Percentiles rank a stretch among this genome's conserved stretches.
These are phyloP conservation scores for Aphelocoma californica DNA, from an alignment of 2,797 vertebrate genomes.

Conservation along the genomic window DNA sequence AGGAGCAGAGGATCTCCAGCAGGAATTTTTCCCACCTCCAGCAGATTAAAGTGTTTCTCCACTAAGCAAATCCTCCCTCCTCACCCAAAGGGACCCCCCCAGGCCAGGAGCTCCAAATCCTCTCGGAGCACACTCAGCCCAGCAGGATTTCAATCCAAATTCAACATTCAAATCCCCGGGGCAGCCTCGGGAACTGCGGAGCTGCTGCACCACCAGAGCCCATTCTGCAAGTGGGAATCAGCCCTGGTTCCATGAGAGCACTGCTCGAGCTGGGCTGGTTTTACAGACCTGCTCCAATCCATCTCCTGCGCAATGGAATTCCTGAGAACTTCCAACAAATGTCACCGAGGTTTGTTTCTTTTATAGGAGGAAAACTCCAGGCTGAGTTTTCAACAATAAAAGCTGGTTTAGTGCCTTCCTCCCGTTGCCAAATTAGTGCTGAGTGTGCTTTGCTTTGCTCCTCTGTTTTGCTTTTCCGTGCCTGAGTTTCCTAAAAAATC, in stretches of 20 bases:
- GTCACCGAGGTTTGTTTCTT: slow-evolving; percentile 40
- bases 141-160: background rate
- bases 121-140: background rate
- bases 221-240: slow-evolving; percentile 16
- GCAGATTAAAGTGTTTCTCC: background rate
- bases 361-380: slow-evolving; percentile 44
- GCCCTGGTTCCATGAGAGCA: slow-evolving; percentile 32
- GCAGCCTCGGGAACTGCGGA: background rate
- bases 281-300: slow-evolving; percentile 11
- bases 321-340: slow-evolving; percentile 55
- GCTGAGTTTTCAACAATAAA: slow-evolving; percentile 49
- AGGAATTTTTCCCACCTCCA: background rate
- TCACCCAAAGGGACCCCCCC: background rate
- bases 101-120: background rate
- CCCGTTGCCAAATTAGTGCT: slow-evolving; percentile 47
- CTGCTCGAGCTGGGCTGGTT: slow-evolving; percentile 22
- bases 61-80: background rate
- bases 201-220: background rate
- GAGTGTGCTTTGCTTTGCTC: slow-evolving; percentile 41
- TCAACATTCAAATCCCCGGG: background rate
- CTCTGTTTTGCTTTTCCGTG: slow-evolving; percentile 29
- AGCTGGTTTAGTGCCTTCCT: background rate
- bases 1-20: background rate
- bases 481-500: background rate
- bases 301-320: slow-evolving; percentile 54